phyloP scores from a whole-genome alignment of 2,113 vertebrate genomes.

The Connochaetes taurinus region DNA sequence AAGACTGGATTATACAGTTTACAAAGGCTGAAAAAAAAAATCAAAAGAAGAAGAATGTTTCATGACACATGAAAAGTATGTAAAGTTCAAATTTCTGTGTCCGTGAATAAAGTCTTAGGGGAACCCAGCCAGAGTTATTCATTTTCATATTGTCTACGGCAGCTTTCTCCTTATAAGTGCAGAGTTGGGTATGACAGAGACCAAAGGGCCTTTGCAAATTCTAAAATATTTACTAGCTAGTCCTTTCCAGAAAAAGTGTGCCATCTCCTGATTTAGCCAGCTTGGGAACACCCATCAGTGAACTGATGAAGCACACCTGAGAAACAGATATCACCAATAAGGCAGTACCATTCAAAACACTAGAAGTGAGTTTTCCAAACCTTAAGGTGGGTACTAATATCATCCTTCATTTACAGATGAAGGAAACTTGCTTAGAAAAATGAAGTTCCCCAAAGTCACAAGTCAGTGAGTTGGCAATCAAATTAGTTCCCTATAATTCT shows the following conservation, averaged over 20 bases:
- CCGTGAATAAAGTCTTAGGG: background rate
- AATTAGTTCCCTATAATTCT: background rate
- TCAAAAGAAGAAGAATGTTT: background rate
- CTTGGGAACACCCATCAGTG: background rate
- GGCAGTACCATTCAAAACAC: background rate
- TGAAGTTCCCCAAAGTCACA: background rate
- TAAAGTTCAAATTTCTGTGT: slow-evolving; percentile 12
- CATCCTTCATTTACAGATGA: background rate
- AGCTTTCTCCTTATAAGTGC: background rate
- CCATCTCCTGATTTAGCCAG: background rate
- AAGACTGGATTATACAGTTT: background rate
- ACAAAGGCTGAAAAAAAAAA: background rate
- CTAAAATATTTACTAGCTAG: background rate
- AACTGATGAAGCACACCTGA: background rate
- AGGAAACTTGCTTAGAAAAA: background rate
- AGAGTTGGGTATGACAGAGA: background rate
- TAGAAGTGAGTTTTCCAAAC: background rate
- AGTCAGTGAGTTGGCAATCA: background rate
- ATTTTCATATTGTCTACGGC: background rate
- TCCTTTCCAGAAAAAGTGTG: background rate
- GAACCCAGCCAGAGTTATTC: background rate
- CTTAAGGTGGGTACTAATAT: background rate
- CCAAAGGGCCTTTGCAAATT: background rate
- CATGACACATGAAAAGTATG: background rate
- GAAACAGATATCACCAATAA: background rate